Percentiles rank a stretch among this genome's conserved stretches.
These are phyloP conservation scores for Grammomys surdaster DNA, from an alignment of 2,113 vertebrate species.

Conservation along the genomic window DNA sequence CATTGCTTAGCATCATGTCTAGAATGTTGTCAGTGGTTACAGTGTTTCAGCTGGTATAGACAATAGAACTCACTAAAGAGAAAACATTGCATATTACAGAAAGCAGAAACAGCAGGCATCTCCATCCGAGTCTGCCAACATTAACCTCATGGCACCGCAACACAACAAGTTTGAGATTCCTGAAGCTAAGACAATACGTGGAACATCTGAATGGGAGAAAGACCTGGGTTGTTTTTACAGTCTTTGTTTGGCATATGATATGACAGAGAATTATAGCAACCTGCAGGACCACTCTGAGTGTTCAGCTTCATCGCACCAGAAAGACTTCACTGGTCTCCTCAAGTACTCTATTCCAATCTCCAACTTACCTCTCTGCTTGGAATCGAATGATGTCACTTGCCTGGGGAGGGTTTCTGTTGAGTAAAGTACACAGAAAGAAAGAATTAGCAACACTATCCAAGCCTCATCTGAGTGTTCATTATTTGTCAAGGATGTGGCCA, in stretches of 20 bases:
- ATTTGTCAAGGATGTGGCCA: constrained; percentile 81
- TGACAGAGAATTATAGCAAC: background rate
- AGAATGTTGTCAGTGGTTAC: background rate
- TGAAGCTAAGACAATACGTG: background rate
- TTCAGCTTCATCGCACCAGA: background rate
- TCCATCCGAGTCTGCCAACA: background rate
- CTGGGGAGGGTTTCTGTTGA: constrained; percentile 78
- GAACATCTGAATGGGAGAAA: constrained; percentile 18
- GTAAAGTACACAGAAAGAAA: constrained; percentile 84
- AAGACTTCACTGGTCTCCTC: background rate
- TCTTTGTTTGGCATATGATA: constrained; percentile 8
- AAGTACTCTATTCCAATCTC: background rate
- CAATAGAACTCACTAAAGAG: background rate
- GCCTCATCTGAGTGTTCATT: constrained; percentile 89
- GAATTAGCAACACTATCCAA: constrained; percentile 83
- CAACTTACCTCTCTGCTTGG: constrained; percentile 75
- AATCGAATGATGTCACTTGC: constrained; percentile 72
- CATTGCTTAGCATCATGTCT: background rate
- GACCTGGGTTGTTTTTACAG: background rate
- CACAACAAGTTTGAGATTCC: constrained; percentile 66
- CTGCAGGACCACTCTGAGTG: background rate
- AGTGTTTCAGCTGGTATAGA: background rate
- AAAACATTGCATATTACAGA: background rate
- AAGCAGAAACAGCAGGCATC: background rate
- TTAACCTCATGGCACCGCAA: background rate